Evolutionary conservation across 1,140 invertebrate genomes (phyloP), one percentile per base, ranked within the genome.

Genomic region (Drosophila asahinai): DNA sequence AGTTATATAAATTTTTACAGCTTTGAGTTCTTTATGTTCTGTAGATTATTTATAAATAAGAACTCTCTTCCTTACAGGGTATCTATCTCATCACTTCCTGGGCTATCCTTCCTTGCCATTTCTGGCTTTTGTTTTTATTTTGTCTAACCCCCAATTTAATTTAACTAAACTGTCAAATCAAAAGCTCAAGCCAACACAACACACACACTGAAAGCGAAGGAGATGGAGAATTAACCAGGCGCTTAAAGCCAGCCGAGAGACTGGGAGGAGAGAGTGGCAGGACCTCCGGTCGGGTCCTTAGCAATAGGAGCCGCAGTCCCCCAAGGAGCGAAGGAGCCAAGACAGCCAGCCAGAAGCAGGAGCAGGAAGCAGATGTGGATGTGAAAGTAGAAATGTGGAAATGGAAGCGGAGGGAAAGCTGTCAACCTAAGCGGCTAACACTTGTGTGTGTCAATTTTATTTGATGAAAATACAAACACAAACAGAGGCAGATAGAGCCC

Each of bases 391-490:
- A 67, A 36, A 27, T 36, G 51, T 54, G 59, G 60, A 51, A 70
- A 47, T 67, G 36, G 55, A 74, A 38, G 68, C 33, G 27, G 27
- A 72, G 70, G 68, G 38, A 73, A 61, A 43, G 71, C 82, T 90
- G 86, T 86, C 82, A 91, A 75, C 81, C 79, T 86, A 90, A 89
- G 86, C 86, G 81, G 86, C 86, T 90, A 91, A 90, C 86, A 90
- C 86, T 90, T 90, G 86, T 90, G 81, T 90, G 86, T 90, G 86
- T 90, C 86, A 91, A 91, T 90, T 87, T 89, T 89, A 90, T 90
- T 90, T 89, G 84, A 89, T 81, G 86, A 89, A 90, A 91, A 90
- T 79, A 90, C 86, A 89, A 89, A 89, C 81, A 90, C 81, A 90
- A 86, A 75, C 68, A 62, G 47, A 66, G 60, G 43, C 48, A 73